These are phyloP conservation scores for Limulus polyphemus DNA, from an alignment of 2,888 invertebrate genomes.

Conservation along the genomic window DNA sequence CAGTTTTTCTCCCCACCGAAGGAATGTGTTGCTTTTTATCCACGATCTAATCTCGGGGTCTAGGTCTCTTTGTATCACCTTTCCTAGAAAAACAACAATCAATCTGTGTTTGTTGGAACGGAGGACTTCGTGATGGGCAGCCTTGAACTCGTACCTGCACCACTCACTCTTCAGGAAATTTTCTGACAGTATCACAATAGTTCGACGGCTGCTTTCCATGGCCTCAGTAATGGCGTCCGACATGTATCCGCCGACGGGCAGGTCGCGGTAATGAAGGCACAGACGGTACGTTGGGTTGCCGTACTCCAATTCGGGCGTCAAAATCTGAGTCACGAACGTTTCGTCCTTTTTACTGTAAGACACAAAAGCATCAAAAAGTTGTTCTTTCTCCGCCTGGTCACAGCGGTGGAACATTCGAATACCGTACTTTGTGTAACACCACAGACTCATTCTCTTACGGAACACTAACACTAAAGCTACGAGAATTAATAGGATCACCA, in stretches of 20 bases:
- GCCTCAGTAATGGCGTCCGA: conserved; percentile 52
- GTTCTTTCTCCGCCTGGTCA: conserved; percentile 19
- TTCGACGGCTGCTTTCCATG: conserved; percentile 50
- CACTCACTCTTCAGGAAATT: conserved; percentile 57
- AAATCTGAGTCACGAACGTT: conserved; percentile 46
- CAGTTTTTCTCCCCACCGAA: conserved; percentile 75
- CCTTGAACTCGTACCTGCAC: conserved; percentile 57
- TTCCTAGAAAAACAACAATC: conserved; percentile 18
- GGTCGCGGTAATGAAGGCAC: conserved; percentile 57
- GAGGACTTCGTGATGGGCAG: conserved; percentile 49
- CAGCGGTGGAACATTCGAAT: conserved; percentile 52
- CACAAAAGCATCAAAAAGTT: conserved; percentile 40
- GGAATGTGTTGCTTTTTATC: conserved; percentile 68
- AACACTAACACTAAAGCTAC: conserved; percentile 12
- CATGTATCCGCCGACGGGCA: conserved; percentile 47
- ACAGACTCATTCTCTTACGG: conserved; percentile 59
- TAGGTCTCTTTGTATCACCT: conserved; percentile 49
- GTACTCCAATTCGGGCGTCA: conserved; percentile 49
- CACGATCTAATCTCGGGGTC: conserved; percentile 76
- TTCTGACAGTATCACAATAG: conserved; percentile 53
- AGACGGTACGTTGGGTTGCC: conserved; percentile 46
- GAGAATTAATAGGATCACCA: conserved; percentile 8
- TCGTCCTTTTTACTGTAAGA: conserved; percentile 39
- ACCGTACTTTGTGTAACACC: conserved; percentile 66
- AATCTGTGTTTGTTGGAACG: conserved; percentile 21